A percentile compares a stretch with the other conserved stretches of the same genome.
Conservation (phyloP, 2,888 invertebrate genomes). For the Euphydryas editha region DNA sequence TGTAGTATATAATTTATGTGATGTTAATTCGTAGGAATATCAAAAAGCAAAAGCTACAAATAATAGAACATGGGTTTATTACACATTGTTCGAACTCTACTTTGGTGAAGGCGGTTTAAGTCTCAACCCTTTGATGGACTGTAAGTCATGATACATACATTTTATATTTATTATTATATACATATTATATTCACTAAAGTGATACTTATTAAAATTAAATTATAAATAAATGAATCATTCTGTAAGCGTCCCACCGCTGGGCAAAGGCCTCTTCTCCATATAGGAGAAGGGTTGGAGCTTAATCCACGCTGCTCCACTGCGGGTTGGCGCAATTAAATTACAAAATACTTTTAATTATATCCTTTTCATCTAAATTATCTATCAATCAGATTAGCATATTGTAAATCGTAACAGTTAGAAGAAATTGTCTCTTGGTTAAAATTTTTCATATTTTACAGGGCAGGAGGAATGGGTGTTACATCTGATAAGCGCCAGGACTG, state of each 20-base stretch:
- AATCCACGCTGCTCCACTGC: too few species aligned
- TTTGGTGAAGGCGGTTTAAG: conserved; percentile 70
- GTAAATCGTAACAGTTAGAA: neutral
- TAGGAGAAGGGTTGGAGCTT: too few species aligned
- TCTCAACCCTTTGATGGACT: conserved; percentile 68
- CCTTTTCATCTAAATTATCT: too few species aligned
- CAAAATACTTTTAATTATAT: too few species aligned
- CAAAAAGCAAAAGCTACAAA: conserved; percentile 76
- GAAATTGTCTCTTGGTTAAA: neutral
- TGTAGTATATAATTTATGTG: neutral
- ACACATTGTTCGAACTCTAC: conserved; percentile 69
- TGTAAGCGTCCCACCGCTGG: too few species aligned
- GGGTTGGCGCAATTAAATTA: too few species aligned
- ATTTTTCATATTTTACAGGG: conserved; percentile 54
- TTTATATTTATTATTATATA: conserved; percentile 4
- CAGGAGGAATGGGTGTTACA: conserved; percentile 72
- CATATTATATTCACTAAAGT: too few species aligned
- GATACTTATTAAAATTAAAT: too few species aligned
- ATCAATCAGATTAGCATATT: too few species aligned
- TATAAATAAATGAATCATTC: too few species aligned
- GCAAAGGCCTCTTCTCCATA: too few species aligned
- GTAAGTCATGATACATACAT: conserved; percentile 57
- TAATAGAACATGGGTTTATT: conserved; percentile 73
- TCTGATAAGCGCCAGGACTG: conserved; percentile 65
- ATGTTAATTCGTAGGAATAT: conserved; percentile 60